Conservation (phyloP, 2,113 vertebrate genomes). For the Numenius arquata region DNA sequence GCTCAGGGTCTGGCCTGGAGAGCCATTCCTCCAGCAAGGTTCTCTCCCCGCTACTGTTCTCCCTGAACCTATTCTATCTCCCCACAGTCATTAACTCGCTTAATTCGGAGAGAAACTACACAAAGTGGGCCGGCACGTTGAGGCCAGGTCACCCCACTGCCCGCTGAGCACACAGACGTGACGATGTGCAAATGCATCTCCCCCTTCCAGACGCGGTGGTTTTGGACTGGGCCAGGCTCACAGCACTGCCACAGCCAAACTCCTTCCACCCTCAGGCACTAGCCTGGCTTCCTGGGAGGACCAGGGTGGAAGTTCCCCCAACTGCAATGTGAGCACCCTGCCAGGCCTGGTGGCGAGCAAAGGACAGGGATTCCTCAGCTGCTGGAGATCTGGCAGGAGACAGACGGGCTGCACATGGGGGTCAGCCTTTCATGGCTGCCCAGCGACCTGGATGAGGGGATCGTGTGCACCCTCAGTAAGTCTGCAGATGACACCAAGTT, state of each 20-base stretch:
- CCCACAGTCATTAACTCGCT: background rate
- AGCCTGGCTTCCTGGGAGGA: background rate
- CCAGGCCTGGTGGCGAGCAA: background rate
- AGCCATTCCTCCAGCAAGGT: background rate
- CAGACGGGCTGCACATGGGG: background rate
- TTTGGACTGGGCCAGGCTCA: background rate
- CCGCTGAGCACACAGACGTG: background rate
- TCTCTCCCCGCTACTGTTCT: background rate
- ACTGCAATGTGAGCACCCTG: background rate
- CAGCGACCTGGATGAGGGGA: background rate
- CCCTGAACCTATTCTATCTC: background rate
- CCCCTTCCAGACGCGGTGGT: background rate
- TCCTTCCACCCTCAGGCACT: background rate
- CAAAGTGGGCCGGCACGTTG: background rate
- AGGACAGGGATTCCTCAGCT: background rate
- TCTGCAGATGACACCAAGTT: background rate
- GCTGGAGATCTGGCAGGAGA: background rate
- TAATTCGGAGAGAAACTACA: background rate
- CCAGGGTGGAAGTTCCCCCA: background rate
- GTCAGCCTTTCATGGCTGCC: background rate
- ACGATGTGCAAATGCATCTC: fast-evolving
- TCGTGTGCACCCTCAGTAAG: background rate
- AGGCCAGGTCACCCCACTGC: background rate
- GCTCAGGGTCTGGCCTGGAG: background rate
- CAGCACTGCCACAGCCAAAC: background rate